Evolutionary conservation across 1,140 invertebrate genomes (phyloP).

Genomic region (Drosophila murphyi): DNA sequence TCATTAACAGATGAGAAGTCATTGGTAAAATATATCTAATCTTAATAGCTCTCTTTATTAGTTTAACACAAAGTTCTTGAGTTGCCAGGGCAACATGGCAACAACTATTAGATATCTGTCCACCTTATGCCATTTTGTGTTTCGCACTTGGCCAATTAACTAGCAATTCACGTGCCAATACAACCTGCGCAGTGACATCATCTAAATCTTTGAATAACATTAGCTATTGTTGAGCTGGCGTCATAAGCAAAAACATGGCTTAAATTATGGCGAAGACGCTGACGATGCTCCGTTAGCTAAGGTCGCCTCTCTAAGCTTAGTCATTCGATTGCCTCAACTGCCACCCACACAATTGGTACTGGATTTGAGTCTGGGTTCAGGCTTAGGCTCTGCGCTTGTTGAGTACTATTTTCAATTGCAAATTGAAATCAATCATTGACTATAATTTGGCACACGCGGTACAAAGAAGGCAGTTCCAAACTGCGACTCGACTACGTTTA

Average conservation of each 20-base stretch:
- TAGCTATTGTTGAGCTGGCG: neutral
- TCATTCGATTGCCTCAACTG: slow-evolving; percentile 32
- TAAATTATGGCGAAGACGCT: slow-evolving; percentile 36
- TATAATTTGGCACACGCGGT: slow-evolving; percentile 77
- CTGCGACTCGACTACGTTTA: slow-evolving; percentile 48
- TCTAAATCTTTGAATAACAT: slow-evolving; percentile 13
- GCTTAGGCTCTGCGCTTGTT: slow-evolving; percentile 1
- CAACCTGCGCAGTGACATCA: slow-evolving; percentile 67
- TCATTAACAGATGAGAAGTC: neutral
- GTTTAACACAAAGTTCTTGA: neutral
- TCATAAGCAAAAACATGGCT: slow-evolving; percentile 7
- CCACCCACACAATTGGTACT: slow-evolving; percentile 55
- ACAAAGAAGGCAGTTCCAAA: slow-evolving; percentile 18
- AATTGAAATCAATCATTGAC: slow-evolving; percentile 83
- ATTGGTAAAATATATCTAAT: neutral
- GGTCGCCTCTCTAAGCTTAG: neutral
- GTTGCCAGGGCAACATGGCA: slow-evolving; percentile 27
- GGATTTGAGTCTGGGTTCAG: slow-evolving; percentile 41
- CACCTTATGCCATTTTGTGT: slow-evolving; percentile 53
- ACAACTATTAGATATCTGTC: slow-evolving; percentile 36
- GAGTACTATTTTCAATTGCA: slow-evolving; percentile 74
- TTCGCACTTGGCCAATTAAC: slow-evolving; percentile 67
- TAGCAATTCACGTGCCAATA: slow-evolving; percentile 67
- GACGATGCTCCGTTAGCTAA: slow-evolving; percentile 24
- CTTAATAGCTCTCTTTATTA: neutral